These are phyloP conservation scores for Drosophila busckii DNA, from an alignment of 1,140 invertebrate genomes.

Conservation along the genomic window DNA sequence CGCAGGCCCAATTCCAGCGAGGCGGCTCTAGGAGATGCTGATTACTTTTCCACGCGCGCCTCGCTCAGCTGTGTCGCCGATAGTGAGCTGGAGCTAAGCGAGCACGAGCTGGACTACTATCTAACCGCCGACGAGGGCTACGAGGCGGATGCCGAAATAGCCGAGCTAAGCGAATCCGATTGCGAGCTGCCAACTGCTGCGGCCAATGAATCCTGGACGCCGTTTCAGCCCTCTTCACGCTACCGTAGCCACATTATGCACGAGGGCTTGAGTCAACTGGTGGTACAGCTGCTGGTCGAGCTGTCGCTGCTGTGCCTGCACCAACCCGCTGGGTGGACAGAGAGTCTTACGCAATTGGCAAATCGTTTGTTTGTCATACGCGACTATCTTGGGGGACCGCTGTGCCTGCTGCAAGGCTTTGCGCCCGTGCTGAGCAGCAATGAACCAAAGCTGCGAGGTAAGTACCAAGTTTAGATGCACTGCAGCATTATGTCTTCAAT, in stretches of 20 bases:
- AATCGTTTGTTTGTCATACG: slow-evolving; percentile 69
- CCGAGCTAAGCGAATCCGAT: slow-evolving; percentile 62
- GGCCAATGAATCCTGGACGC: slow-evolving; percentile 57
- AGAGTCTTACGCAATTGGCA: slow-evolving; percentile 62
- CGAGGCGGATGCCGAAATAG: slow-evolving; percentile 74
- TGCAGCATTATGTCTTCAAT: background rate
- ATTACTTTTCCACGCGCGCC: slow-evolving; percentile 66
- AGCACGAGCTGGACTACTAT: slow-evolving; percentile 70
- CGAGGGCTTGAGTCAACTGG: slow-evolving; percentile 66
- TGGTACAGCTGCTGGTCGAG: slow-evolving; percentile 73
- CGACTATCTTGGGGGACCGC: slow-evolving; percentile 64
- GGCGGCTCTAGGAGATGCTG: slow-evolving; percentile 47
- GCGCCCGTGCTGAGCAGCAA: slow-evolving; percentile 53
- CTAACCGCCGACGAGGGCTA: slow-evolving; percentile 75
- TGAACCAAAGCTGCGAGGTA: slow-evolving; percentile 60
- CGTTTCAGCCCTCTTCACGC: slow-evolving; percentile 67
- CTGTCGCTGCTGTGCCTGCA: slow-evolving; percentile 55
- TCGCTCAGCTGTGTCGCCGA: slow-evolving; percentile 66
- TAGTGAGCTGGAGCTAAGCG: slow-evolving; percentile 69
- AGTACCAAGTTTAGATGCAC: background rate
- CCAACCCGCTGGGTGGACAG: slow-evolving; percentile 69
- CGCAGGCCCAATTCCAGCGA: slow-evolving; percentile 49
- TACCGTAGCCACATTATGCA: slow-evolving; percentile 69
- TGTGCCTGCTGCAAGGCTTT: slow-evolving; percentile 69
- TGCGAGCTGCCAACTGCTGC: slow-evolving; percentile 25